Evolutionary conservation across 2,113 vertebrate genomes (phyloP).

Genomic region (Struthio camelus): DNA sequence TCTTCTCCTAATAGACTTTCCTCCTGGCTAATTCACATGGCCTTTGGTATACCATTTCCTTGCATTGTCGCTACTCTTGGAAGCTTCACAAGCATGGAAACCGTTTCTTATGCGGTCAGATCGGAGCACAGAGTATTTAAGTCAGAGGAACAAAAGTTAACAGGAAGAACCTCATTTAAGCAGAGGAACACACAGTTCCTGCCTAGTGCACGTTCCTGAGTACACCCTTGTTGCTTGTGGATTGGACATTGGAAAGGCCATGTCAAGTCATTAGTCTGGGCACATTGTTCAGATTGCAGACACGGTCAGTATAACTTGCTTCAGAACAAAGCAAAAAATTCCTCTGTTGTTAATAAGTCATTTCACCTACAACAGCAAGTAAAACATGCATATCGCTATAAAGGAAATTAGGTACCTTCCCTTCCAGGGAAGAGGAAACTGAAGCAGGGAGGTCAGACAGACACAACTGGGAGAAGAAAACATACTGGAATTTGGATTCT

Average conservation of each 20-base stretch:
- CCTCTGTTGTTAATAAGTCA: not conserved
- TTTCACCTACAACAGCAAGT: not conserved
- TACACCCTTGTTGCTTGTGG: not conserved
- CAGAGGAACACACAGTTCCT: slow-evolving; percentile 25
- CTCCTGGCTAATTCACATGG: not conserved
- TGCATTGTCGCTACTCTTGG: slow-evolving; percentile 47
- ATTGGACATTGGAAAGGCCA: not conserved
- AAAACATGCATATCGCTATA: not conserved
- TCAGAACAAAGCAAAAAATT: not conserved
- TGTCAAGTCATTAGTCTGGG: not conserved
- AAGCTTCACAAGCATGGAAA: not conserved
- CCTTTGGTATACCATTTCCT: slow-evolving; percentile 9
- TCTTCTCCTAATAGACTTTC: not conserved
- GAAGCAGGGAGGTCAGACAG: not conserved
- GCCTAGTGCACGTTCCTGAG: not conserved
- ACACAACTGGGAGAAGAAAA: not conserved
- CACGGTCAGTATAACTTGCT: not conserved
- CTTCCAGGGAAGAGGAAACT: not conserved
- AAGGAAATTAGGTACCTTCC: not conserved
- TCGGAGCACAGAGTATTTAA: not conserved
- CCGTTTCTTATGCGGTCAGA: not conserved
- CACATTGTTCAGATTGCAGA: not conserved
- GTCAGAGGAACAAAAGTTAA: not conserved
- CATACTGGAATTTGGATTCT: fast-evolving
- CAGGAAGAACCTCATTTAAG: slow-evolving; percentile 35